Conservation (phyloP, 2,888 invertebrate genomes). For the Cotesia congregata region DNA sequence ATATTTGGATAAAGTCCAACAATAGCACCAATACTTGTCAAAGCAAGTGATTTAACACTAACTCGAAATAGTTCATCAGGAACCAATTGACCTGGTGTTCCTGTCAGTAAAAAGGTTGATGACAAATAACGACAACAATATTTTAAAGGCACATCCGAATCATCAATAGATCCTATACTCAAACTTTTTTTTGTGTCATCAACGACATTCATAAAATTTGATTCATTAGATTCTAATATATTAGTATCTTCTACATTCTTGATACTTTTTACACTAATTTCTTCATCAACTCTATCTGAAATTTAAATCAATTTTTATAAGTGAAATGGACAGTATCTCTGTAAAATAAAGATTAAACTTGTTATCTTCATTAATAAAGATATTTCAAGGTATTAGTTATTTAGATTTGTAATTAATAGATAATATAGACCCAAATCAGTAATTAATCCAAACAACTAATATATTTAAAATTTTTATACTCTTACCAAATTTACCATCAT, state of each 20-base stretch:
- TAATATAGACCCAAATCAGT: constrained; percentile 11
- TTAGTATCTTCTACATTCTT: not conserved
- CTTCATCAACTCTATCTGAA: not conserved
- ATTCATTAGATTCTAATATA: constrained; percentile 10
- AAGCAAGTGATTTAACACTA: constrained; percentile 90
- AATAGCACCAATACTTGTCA: constrained; percentile 84
- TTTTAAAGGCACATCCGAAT: constrained; percentile 77
- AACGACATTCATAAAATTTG: not conserved
- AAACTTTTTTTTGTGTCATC: constrained; percentile 53
- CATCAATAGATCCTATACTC: constrained; percentile 78
- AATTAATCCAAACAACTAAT: not conserved
- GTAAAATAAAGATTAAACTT: not conserved
- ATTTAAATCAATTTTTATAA: not conserved
- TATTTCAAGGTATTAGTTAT: too few species aligned
- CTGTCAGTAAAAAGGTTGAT: constrained; percentile 81
- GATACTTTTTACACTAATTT: not conserved
- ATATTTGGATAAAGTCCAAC: constrained; percentile 81
- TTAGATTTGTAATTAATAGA: not conserved
- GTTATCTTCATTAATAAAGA: too few species aligned
- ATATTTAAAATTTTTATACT: constrained; percentile 52
- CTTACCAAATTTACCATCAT: constrained; percentile 54
- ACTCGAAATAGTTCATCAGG: constrained; percentile 86
- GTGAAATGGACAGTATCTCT: not conserved
- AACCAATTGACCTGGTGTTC: constrained; percentile 74
- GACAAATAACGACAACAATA: constrained; percentile 82